Evolutionary conservation across 2,888 invertebrate genomes (phyloP), one percentile per base, ranked within the genome.

Genomic region (Lampropteryx suffumata): DNA sequence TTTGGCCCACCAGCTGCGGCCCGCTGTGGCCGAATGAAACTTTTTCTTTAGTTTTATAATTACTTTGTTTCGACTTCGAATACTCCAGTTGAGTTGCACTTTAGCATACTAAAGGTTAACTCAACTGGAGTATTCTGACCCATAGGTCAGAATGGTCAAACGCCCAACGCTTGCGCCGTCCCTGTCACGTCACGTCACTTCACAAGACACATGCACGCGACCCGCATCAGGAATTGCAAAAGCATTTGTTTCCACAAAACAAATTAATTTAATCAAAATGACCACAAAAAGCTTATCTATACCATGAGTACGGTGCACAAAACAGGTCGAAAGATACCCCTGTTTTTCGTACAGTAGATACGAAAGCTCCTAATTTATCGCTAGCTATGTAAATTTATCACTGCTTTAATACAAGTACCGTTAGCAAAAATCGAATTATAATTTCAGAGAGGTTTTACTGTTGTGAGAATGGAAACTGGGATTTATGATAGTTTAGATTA

Each of bases 321-420:
- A 47, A 34, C 34, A 52, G 33, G 24, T 32, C 40, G 24, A 33
- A 12, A 10, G 28, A 36, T 36, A 35, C 40, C 39, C 47, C 41
- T 36, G 48, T 48, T 53, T 52, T 53, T 53, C 47, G 24, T 40
- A 29, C 33, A 36, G 48, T 11, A 35, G 33, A 36, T 51, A 30
- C 40, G 13, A 11, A 11, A 41, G 10, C 42, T 36, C 36, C 47
- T 57, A 48, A 61, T 59, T 61, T 61, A 61, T 59, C 32, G 53
- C 55, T 29, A 34, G 53, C 48, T 51, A 59, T 55, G 59, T 51
- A 51, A 59, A 61, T 59, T 61, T 57, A 61, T 59, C 21, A 35
- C 48, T 39, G 47, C 35, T 50, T 49, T 53, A 55, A 58, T 53
- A 48, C 43, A 39, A 29, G 58, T 51, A 61, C 12, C 53, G 53